Evolutionary conservation across 2,888 invertebrate genomes (phyloP), one percentile per base, ranked within the genome.

Genomic region (Cataglyphis rosenhaueri): DNA sequence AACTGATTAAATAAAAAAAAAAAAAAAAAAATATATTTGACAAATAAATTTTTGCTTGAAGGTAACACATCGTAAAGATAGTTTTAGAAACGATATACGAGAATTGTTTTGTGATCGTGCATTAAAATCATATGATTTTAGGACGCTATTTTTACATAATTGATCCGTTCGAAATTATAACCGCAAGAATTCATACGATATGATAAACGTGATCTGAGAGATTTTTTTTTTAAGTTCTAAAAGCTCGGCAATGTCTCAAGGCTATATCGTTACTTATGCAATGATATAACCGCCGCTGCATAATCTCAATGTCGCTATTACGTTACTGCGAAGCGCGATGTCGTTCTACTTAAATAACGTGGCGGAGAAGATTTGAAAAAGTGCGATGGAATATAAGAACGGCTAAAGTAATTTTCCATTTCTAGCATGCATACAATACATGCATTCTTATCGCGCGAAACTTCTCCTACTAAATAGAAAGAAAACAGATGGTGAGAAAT

Each of bases 281-380:
- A 70, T 70, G 78, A 78, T 71, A 70, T 70, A 78, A 78, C 4
- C 35, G 78, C 41, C 41, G 59, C 41, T 35, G 71, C 59, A 78
- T 78, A 78, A 78, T 78, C 78, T 59, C 78, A 70, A 78, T 71
- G 78, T 78, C 71, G 59, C 21, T 59, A 78, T 78, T 78, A 70
- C 3, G 57, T 59, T 70, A 59, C 59, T 35, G 70, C 12, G 78
- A 59, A 78, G 70, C 6, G 68, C 32, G 3, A 15, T 29, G 52
- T 59, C 44, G 35, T 70, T 70, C 44, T 61, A 78, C 18, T 70
- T 78, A 71, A 78, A 61, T 59, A 59, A 29, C 38, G 38, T n/a
- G 18, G 32, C 21, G 18, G 12, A 59, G 41, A 32, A 48, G 59
- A 57, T 44, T 59, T 29, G 21, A 15, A 25, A 57, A 44, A 32